Base-by-base conservation (phyloP, 2,888 invertebrate genomes). In the Diadegma fenestrale region DNA sequence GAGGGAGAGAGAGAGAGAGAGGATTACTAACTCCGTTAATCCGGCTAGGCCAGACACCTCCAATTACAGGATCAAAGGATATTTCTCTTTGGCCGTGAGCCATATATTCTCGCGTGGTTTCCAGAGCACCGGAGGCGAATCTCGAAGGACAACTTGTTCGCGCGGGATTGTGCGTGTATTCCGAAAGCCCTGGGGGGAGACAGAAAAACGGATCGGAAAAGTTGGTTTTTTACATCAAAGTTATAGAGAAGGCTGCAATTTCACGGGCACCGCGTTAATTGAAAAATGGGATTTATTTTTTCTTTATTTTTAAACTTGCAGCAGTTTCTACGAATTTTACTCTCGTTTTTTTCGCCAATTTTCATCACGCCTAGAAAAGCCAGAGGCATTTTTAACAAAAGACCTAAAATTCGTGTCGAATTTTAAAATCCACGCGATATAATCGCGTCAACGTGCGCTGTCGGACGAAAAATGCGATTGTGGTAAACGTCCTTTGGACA, bases 41-140 rank as follows among this genome's bases (percentile, higher is more conserved):
- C 86, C 78, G 75, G 76, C 72, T 80, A 79, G 82, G 82, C 87
- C 87, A 89, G 88, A 90, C 90, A 90, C 90, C 90, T 90, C 85
- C 91, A 91, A 91, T 91, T 91, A 91, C 88, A 88, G 89, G 90
- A 91, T 91, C 91, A 91, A 91, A 91, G 90, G 89, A 89, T 87
- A 71, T 85, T 84, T 82, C 87, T 54, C 80, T 72, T 48, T 64
- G 63, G 41, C 63, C 43, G 51, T 63, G 58, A 75, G 41, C 41
- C 43, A 43, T 51, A 45, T 22, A 83, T 78, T 68, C 84, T 48
- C 66, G 48, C 64, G 30, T 48, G 54, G 66, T 78, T 58, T 22
- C 43, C 33, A 37, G 30, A 30, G 37, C 37, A 51, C 64, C 54
- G 72, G 54, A 81, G 82, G 80, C 87, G 87, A 88, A 87, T 88